Evolutionary conservation across 2,113 vertebrate species (phyloP), one percentile per base, ranked within the genome.

Genomic region (Rousettus leschenaultii): DNA sequence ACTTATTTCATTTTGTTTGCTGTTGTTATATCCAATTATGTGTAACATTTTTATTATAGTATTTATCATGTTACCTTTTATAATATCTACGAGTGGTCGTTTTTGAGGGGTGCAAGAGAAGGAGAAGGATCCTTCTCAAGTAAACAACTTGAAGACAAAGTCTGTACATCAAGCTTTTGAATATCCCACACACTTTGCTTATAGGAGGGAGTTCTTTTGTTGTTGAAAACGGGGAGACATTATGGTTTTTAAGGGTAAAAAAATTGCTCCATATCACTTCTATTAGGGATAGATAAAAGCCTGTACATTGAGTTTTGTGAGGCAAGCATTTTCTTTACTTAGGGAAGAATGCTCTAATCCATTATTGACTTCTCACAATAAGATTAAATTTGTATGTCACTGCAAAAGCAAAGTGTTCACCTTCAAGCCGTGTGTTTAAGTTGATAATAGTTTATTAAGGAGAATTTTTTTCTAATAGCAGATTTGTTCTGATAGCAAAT

Each of bases 371-470:
- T 43, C 33, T 87, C 66, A 48, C 2, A 40, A 13, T 87, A 83
- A 73, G 19, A 68, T 97, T 91, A 83, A 53, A 75, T 89, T 84
- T 95, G 91, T 95, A 51, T 89, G 51, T 80, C 43, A 88, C 59
- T 83, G 35, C 10, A 51, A 63, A 57, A 75, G 6, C 30, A 91
- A 85, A 65, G 61, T 86, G 19, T 65, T 95, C 6, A 82, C 70
- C 38, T 15, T 9, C 59, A 91, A 92, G n/a, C 40, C 77, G 43
- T 71, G 71, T 93, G 59, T 73, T 85, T 45, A 93, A 88, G 26
- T 73, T 71, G 35, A 51, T 66, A 73, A 57, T 74, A 61, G 40
- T 73, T 87, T 75, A 84, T 91, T 79, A 63, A 83, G 38, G 59
- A 88, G 48, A 91, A 75, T 73, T 87, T 92, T 84, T 18, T 89